A percentile compares a stretch with the other conserved stretches of the same genome.
phyloP scores from a whole-genome alignment of 2,797 vertebrate genomes.

The Xerus rutilus region DNA sequence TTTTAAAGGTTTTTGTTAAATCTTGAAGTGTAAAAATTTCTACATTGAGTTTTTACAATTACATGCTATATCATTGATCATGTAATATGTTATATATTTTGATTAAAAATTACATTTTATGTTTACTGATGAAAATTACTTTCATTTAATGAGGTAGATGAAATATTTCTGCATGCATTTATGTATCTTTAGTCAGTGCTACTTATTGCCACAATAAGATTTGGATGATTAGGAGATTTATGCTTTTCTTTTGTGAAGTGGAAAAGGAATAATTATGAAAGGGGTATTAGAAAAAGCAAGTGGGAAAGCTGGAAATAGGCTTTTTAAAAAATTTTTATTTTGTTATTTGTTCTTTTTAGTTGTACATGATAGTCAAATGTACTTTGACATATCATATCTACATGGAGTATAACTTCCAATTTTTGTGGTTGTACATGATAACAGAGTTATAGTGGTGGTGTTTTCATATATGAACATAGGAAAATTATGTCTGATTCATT shows the following conservation, averaged over 20 bases:
- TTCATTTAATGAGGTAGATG: neutral
- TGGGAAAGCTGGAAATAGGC: neutral
- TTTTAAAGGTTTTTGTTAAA: constrained; percentile 64
- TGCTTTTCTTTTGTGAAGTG: neutral
- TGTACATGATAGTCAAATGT: too few relatives aligned
- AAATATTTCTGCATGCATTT: neutral
- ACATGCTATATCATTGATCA: constrained; percentile 44
- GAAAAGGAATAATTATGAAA: neutral
- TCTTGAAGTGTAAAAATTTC: constrained; percentile 26
- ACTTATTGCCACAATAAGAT: neutral
- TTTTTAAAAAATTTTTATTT: too few relatives aligned
- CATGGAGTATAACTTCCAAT: too few relatives aligned
- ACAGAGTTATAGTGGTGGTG: too few relatives aligned
- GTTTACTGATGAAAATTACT: constrained; percentile 21
- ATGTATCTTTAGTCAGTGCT: neutral
- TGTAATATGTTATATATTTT: constrained; percentile 51
- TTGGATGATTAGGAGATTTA: neutral
- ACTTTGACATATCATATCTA: too few relatives aligned
- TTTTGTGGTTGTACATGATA: too few relatives aligned
- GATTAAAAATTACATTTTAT: constrained; percentile 49
- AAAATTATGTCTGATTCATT: too few relatives aligned
- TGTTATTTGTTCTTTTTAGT: too few relatives aligned
- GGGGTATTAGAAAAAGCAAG: neutral
- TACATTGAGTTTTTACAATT: constrained; percentile 34
- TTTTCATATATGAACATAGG: too few relatives aligned